Evolutionary conservation across 2,888 invertebrate species (phyloP), one percentile per base, ranked within the genome.

Genomic region (Mechanitis messenoides): DNA sequence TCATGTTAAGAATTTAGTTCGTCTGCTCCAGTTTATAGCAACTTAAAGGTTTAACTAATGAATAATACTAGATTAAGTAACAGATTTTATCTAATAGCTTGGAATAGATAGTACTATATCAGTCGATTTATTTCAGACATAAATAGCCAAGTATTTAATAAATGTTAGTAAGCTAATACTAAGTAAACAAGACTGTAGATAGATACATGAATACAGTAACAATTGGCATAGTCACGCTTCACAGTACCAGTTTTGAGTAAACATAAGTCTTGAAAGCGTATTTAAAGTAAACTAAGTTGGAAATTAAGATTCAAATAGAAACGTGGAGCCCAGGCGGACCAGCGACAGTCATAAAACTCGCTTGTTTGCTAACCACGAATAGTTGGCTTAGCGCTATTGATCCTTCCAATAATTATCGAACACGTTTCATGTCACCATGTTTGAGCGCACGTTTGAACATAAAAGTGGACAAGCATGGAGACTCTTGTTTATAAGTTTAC

Each of bases 321-420:
- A 89, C 84, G 75, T 78, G 75, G 75, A 78, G 76, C 76, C 73
- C 76, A 74, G 74, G 71, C 76, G 76, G 72, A 73, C 75, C 71
- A 73, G 74, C 77, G 78, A 75, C 76, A 76, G 84, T 84, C 87
- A 80, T 90, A 89, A 89, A 89, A 81, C 77, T 71, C 84, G 81
- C 84, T 84, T 85, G 80, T 78, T 75, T 79, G 81, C 82, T 72
- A 80, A 81, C 83, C 81, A 83, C 88, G 84, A 86, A 89, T 88
- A 85, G 82, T 85, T 87, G 85, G 79, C 82, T 81, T 80, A 78
- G 82, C 79, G 75, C 79, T 85, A 90, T 90, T 90, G 89, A 88
- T 90, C 88, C 88, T 90, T 90, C 88, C 84, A 89, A 90, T 90
- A 90, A 90, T 89, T 89, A 90, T 90, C 86, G 90, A 83, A 84